These are phyloP conservation scores for Lanius collurio DNA, from an alignment of 2,113 vertebrate genomes.

Conservation along the genomic window DNA sequence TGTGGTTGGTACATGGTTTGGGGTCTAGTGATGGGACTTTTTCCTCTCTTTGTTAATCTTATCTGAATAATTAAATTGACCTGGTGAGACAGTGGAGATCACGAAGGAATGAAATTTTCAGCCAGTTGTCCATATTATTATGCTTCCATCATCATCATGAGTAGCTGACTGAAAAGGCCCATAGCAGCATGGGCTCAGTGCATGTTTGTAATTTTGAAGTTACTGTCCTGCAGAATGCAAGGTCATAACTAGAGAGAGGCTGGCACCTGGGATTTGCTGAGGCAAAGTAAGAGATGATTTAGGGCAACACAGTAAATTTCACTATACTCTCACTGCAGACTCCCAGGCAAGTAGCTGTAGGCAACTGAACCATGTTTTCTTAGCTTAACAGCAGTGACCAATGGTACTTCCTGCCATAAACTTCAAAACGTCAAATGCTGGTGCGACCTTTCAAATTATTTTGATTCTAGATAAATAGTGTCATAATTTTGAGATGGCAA, in stretches of 20 bases:
- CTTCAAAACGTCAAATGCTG: background rate
- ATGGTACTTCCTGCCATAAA: background rate
- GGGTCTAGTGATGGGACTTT: background rate
- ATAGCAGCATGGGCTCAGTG: background rate
- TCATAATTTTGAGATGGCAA: background rate
- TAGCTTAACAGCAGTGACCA: background rate
- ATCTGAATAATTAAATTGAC: constrained; percentile 52
- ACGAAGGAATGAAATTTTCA: constrained; percentile 6
- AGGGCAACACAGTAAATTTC: background rate
- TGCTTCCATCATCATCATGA: background rate
- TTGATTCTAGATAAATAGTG: background rate
- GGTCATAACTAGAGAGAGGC: background rate
- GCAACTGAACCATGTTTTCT: background rate
- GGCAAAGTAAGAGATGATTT: background rate
- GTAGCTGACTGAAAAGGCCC: background rate
- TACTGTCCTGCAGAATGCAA: background rate
- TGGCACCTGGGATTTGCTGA: background rate
- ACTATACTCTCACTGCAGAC: background rate
- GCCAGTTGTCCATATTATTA: background rate
- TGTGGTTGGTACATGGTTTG: background rate
- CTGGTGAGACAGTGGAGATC: background rate
- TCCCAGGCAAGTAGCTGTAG: background rate
- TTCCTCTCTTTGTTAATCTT: constrained; percentile 4
- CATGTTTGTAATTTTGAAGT: background rate
- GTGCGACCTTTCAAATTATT: background rate